Evolutionary conservation across 1,140 invertebrate species (phyloP), one percentile per base, ranked within the genome.

Genomic region (Drosophila sp.): DNA sequence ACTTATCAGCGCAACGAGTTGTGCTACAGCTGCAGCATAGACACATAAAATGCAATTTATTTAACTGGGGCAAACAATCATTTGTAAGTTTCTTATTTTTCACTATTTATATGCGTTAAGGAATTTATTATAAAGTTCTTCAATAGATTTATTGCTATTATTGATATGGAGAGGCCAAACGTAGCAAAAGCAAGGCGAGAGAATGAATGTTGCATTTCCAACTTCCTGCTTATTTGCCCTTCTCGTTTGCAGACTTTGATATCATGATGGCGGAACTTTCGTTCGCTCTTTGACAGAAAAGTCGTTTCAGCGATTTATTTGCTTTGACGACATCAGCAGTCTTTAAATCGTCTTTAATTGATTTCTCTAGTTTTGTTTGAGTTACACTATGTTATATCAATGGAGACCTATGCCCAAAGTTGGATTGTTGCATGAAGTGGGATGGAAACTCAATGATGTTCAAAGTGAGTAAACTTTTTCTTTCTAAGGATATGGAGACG

Each of bases 351-450:
- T 30, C 35, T 61, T 61, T 27, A 66, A 66, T 66, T 66, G 58
- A 35, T 57, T 62, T 68, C 6, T 7, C 47, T 33, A 68, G 47
- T 25, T 10, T 60, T 44, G 47, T 62, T 67, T 61, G 47, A 67
- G 10, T 62, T 57, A 33, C 38, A 38, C 1, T 4, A 2, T 2
- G 8, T 38, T 11, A 11, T 38, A 38, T 11, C 35, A 11, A 38
- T 11, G 35, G 35, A 38, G 35, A 10, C 29, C 54, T 64, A 47
- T 66, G 32, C 38, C 41, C 60, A 50, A 65, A 50, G 32, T 65
- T 56, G 33, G 17, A 17, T 17, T 17, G 17, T 17, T 17, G 17
- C 17, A 17, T 17, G 17, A 17, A 17, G 17, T 17, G 17, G 17
- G 17, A 17, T 17, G 17, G 17, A 17, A 17, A 17, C 17, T 17